Evolutionary conservation across 2,888 invertebrate genomes (phyloP), one percentile per base, ranked within the genome.

Genomic region (Drosophila pseudotakahashii): DNA sequence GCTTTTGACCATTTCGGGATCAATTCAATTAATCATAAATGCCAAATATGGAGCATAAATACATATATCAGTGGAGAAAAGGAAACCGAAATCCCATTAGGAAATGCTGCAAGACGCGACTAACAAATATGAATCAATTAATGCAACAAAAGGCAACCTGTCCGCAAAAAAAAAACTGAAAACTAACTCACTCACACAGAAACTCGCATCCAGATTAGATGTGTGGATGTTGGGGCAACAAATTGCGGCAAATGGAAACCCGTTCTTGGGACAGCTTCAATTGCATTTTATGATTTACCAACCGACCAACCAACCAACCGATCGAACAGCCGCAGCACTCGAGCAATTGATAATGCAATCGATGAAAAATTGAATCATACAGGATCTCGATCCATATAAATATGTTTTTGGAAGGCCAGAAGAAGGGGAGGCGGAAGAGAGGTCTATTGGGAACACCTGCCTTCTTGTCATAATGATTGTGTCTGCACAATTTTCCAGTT

Each of bases 91-190:
- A 78, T 73, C 60, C 54, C 47, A 81, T 60, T 59, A 61, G 60
- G 59, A 77, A 62, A 60, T 36, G 63, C 71, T 63, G 66, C 68
- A 57, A 82, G 76, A 76, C 70, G 64, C 55, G 55, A 45, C 71
- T 58, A 76, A 62, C 81, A 87, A 81, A 87, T 82, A 85, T 88
- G 79, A 88, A 82, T 88, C 86, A 82, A 82, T 85, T 88, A 76
- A 66, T 72, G 78, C 83, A 77, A 74, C 80, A 86, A 78, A 86
- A 79, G 77, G 82, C 80, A 82, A 81, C 68, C 69, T 69, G 72
- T 74, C 42, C 45, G 10, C 55, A 44, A 37, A 59, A 39, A 51
- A 53, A 53, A 41, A 42, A 19, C 16, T 4, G 2, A 16, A 19
- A 19, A 19, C 16, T 4, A 47, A 47, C 14, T 16, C 7, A 32